Evolutionary conservation across 2,888 invertebrate species (phyloP), one percentile per base, ranked within the genome.

Genomic region (Graphium colonna): DNA sequence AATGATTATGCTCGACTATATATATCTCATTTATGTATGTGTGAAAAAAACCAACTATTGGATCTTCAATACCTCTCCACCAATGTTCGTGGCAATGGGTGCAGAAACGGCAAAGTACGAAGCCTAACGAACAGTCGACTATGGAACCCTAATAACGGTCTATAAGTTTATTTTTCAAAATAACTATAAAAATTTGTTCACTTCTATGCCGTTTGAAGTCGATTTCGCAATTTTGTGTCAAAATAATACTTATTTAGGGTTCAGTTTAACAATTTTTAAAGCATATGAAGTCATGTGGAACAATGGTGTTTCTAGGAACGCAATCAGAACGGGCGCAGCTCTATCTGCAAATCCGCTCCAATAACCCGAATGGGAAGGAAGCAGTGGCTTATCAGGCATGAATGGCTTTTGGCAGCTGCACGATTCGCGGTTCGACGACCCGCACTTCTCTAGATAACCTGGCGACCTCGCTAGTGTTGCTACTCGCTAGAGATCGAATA

Each of bases 361-460:
- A 57, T 67, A 64, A 68, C 69, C 69, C 56, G 56, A 60, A 61
- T 63, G 58, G 59, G 54, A 52, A 53, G 61, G 59, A 60, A 63
- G 55, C 51, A 59, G 56, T 60, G 61, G 64, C 62, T 64, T 63
- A 58, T 60, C 60, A 56, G 62, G 59, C 73, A 75, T 73, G 74
- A 64, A 62, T 63, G 65, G 74, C 76, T 77, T 78, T 73, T 77
- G 76, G 74, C 64, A 2, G 7, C 66, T 62, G 38, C 55, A 64
- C 64, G 60, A 64, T 57, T 58, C 46, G 28, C 55, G 51, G 66
- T 60, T 66, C 63, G 57, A 55, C 56, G 71, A 62, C 63, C 67
- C 28, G 36, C 10, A 18, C 36, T 33, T 21, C 17, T 53, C 49
- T 48, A 55, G 64, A 64, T 60, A 61, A 61, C 64, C 61, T 64